These are phyloP conservation scores for Trematomus loennbergii DNA, from an alignment of 2,113 vertebrate species.

Conservation along the genomic window DNA sequence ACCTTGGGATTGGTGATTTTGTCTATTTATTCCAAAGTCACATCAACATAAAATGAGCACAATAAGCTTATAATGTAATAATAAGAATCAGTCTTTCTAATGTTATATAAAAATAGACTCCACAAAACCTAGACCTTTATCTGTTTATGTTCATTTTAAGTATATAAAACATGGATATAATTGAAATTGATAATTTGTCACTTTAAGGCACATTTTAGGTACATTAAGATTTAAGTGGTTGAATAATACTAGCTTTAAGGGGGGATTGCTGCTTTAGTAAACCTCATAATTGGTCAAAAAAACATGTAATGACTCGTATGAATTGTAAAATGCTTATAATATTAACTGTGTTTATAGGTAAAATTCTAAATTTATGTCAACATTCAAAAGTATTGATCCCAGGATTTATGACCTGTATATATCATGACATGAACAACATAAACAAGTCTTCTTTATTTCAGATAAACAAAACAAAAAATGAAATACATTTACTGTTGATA, in stretches of 20 bases:
- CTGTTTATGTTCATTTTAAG: slow-evolving; percentile 9
- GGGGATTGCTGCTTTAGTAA: neutral
- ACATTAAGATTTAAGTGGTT: neutral
- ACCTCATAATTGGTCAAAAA: neutral
- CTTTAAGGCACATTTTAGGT: no score
- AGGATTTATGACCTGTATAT: neutral
- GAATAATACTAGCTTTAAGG: neutral
- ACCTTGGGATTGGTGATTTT: no score
- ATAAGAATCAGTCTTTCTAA: no score
- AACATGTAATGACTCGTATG: neutral
- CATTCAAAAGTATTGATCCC: neutral
- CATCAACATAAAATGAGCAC: no score
- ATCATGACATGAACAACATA: slow-evolving; percentile 4
- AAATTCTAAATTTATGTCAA: neutral
- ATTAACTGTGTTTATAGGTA: neutral
- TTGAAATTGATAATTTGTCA: neutral
- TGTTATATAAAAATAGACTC: no score
- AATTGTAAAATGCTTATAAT: neutral
- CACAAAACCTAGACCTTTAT: slow-evolving; percentile 9
- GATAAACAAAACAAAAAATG: neutral
- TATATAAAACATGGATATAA: neutral
- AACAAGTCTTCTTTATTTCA: neutral
- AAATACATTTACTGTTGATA: neutral
- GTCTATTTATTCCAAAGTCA: no score
- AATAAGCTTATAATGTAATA: no score